Conservation (phyloP, 2,797 vertebrate genomes). For the Rhynchotus rufescens region DNA sequence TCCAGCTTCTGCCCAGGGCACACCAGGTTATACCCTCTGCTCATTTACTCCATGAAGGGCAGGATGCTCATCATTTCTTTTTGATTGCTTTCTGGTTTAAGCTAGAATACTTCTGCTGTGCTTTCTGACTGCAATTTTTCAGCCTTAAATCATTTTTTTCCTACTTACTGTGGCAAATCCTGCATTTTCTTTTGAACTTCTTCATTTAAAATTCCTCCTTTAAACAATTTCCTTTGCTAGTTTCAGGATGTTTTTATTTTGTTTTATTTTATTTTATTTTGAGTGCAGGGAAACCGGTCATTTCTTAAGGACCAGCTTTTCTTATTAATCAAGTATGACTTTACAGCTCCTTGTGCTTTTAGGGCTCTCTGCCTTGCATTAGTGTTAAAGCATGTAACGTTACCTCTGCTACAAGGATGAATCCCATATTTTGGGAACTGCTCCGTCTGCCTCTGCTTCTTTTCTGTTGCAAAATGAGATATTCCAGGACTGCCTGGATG, state of each 20-base stretch:
- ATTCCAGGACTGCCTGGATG: neutral
- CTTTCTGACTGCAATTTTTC: neutral
- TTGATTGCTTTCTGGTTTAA: constrained; percentile 31
- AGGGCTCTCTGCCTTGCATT: neutral
- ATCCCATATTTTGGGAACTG: neutral
- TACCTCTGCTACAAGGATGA: neutral
- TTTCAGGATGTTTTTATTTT: neutral
- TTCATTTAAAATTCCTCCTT: neutral
- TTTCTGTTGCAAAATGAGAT: neutral
- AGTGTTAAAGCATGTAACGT: neutral
- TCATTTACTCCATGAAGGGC: neutral
- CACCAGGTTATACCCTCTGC: neutral
- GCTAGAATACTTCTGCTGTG: neutral
- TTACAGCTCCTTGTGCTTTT: neutral
- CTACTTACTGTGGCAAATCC: neutral
- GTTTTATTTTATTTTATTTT: neutral
- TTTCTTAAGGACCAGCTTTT: neutral
- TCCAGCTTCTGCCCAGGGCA: neutral
- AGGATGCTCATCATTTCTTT: constrained; percentile 27
- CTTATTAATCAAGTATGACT: neutral
- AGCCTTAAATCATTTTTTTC: neutral
- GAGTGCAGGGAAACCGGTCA: neutral
- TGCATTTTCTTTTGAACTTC: neutral
- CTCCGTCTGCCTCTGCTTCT: neutral
- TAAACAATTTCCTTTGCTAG: neutral